Percentiles rank a stretch among this genome's conserved stretches.
Conservation (phyloP, 1,140 invertebrate genomes). For the Akabosia matsudoensis region DNA sequence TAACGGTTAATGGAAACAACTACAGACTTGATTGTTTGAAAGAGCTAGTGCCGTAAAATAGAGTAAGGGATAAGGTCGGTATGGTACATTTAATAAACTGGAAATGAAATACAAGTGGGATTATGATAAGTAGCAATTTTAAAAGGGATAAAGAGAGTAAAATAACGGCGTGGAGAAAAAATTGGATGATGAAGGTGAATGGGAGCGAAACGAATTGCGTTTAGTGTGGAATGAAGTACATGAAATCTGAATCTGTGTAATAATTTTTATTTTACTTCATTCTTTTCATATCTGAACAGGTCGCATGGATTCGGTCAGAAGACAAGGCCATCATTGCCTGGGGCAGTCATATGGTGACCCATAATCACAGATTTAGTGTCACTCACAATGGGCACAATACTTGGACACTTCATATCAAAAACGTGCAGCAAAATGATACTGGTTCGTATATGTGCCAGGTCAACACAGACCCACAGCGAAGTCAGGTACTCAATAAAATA, state of each 20-base stretch:
- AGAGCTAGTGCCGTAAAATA: background rate
- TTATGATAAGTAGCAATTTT: slow-evolving; percentile 1
- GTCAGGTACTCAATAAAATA: slow-evolving; percentile 63
- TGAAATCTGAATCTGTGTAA: background rate
- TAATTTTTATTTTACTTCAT: slow-evolving; percentile 9
- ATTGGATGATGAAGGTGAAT: background rate
- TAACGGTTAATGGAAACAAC: background rate
- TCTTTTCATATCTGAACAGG: slow-evolving; percentile 60
- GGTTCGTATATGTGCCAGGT: slow-evolving; percentile 87
- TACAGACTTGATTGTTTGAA: background rate
- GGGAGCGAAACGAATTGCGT: background rate
- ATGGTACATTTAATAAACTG: slow-evolving; percentile 1
- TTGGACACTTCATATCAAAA: slow-evolving; percentile 82
- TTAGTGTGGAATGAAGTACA: background rate
- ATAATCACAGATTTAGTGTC: slow-evolving; percentile 63
- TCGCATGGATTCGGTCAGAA: slow-evolving; percentile 88
- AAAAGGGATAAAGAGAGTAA: background rate
- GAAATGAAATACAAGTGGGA: background rate
- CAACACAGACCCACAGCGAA: slow-evolving; percentile 85
- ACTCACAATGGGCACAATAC: slow-evolving; percentile 88
- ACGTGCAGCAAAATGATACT: slow-evolving; percentile 82
- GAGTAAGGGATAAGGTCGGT: background rate
- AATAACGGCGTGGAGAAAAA: background rate
- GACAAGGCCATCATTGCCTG: slow-evolving; percentile 83
- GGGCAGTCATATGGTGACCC: slow-evolving; percentile 82